Evolutionary conservation across 2,888 invertebrate species (phyloP), one percentile per base, ranked within the genome.

Genomic region (Polyommatus icarus): DNA sequence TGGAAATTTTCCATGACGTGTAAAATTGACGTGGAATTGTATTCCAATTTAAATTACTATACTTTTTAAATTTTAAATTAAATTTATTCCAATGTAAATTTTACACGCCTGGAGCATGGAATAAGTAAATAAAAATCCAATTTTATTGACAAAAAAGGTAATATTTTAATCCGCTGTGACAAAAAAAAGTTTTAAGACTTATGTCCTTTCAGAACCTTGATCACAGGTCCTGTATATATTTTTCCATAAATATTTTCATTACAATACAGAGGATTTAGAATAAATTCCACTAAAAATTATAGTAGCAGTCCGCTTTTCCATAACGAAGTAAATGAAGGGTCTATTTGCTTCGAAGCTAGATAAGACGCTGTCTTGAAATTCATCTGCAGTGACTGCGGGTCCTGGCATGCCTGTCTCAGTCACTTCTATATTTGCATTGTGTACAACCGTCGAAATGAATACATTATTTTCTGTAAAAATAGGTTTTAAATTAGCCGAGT

Each of bases 371-470:
- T 95, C 94, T 1, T 91, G 85, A 81, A 95, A 91, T 76, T 86
- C 87, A 1, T 92, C 93, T 3, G 89, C 85, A 0, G 96, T 95
- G 0, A 95, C 94, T 0, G 96, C 96, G 0, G 95, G 94, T 0
- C 97, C 97, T 32, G 96, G 95, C 0, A 97, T 97, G 3, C 97
- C 97, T 79, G 96, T 94, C 87, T 97, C 97, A 40, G 96, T 96
- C 0, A 97, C 97, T 85, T 96, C 96, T 80, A 97, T 96, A 83
- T 95, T 95, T 5, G 97, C 96, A 83, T 96, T 96, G 85, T 97
- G 97, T 1, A 97, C 93, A 20, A 96, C 92, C 10, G 95, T 92
- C 0, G 96, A 95, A 7, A 97, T 93, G 81, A 91, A 95, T 59
- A 96, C 91, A 76, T 92, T 88, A 76, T 95, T 94, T 4, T 89